These are phyloP conservation scores for Drosophila setosimentum DNA, from an alignment of 2,888 invertebrate species.

Conservation along the genomic window DNA sequence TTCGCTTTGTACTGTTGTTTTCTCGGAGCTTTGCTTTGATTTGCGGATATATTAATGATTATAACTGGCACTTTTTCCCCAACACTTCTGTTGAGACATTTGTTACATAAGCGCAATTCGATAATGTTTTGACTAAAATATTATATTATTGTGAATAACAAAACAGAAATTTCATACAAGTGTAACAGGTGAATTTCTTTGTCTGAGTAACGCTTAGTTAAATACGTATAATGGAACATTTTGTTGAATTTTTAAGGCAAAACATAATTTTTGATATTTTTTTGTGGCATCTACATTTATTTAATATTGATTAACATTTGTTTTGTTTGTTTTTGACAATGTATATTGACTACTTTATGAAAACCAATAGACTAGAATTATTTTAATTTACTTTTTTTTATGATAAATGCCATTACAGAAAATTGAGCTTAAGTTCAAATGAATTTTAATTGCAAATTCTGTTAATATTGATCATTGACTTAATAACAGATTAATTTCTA, in stretches of 20 bases:
- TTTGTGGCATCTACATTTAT: background rate
- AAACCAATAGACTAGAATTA: background rate
- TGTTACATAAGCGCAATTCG: conserved; percentile 56
- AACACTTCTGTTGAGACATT: conserved; percentile 31
- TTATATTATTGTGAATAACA: conserved; percentile 25
- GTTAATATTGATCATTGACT: background rate
- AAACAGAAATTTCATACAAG: conserved; percentile 7
- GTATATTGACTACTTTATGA: background rate
- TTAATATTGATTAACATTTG: too few relatives aligned
- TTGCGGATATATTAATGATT: conserved; percentile 69
- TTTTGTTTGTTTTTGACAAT: background rate
- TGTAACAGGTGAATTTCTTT: background rate
- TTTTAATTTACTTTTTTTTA: background rate
- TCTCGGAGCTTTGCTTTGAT: conserved; percentile 41
- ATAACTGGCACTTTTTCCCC: conserved; percentile 56
- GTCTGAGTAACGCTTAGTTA: background rate
- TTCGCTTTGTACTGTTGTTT: conserved; percentile 23
- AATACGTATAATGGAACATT: background rate
- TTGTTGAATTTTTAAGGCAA: background rate
- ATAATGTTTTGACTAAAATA: conserved; percentile 26
- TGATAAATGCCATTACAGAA: background rate
- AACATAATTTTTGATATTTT: background rate
- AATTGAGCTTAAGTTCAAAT: background rate
- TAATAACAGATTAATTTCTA: background rate
- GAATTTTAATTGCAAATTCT: background rate